Conservation (phyloP, 1,140 invertebrate species). For the Drosophila neocordata region DNA sequence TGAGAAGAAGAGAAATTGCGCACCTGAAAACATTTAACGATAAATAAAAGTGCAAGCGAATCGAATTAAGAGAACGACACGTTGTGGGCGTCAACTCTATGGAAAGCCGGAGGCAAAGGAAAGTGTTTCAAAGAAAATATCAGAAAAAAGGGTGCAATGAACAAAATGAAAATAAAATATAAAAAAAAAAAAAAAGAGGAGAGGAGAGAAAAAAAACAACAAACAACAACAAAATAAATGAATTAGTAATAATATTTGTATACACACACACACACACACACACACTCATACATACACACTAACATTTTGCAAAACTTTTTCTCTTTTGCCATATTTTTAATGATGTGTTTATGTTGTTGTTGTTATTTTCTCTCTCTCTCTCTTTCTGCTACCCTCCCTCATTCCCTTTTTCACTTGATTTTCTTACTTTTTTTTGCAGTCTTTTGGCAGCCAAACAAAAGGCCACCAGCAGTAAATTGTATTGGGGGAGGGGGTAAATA, state of each 20-base stretch:
- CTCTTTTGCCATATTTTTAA: slow-evolving; percentile 27
- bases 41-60: slow-evolving; percentile 41
- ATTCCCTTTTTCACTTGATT: neutral
- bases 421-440: neutral
- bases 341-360: slow-evolving; percentile 38
- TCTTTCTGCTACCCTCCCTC: neutral
- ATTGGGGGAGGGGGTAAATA: too few relatives aligned
- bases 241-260: slow-evolving; percentile 72
- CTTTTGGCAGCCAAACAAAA: slow-evolving; percentile 58
- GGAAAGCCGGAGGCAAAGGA: neutral
- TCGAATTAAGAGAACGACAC: neutral
- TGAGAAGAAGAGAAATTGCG: slow-evolving; percentile 41
- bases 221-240: slow-evolving; percentile 46
- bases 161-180: too few relatives aligned
- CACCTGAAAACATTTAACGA: slow-evolving; percentile 62
- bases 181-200: neutral
- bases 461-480: slow-evolving; percentile 25
- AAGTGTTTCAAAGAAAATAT: neutral
- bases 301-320: slow-evolving; percentile 43
- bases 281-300: neutral
- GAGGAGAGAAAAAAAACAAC: neutral
- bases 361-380: slow-evolving; percentile 7
- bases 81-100: slow-evolving; percentile 15
- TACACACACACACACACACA: neutral
- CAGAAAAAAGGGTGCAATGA: slow-evolving; percentile 52